Percentiles rank a stretch among this genome's conserved stretches.
Conservation (phyloP, 2,113 vertebrate genomes). For the Mungos mungo region DNA sequence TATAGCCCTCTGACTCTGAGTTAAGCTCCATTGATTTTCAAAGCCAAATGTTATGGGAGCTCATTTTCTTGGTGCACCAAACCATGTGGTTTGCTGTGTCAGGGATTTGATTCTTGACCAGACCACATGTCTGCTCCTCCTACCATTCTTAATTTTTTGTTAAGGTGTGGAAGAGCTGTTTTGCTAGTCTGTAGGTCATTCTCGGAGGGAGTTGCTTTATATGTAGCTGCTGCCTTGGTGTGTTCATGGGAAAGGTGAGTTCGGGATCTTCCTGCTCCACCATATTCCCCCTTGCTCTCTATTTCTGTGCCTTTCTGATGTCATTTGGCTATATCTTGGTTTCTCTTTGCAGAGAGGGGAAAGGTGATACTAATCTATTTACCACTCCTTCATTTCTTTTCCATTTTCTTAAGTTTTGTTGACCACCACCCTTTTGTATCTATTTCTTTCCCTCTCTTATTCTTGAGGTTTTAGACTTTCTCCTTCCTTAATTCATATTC, state of each 20-base stretch:
- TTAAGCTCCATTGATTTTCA: background rate
- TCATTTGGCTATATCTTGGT: background rate
- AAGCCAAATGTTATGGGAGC: background rate
- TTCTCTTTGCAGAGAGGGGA: background rate
- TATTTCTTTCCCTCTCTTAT: background rate
- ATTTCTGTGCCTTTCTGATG: background rate
- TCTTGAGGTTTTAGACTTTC: background rate
- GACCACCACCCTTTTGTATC: background rate
- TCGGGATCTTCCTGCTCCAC: background rate
- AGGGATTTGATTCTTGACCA: background rate
- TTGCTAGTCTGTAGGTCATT: background rate
- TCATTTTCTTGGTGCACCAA: background rate
- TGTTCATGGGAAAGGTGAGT: background rate
- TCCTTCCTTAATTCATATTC: background rate
- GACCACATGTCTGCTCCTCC: background rate
- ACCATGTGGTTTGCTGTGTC: background rate
- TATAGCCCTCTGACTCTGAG: background rate
- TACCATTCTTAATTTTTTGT: background rate
- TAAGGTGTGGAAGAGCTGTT: background rate
- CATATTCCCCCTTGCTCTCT: background rate
- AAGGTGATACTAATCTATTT: background rate
- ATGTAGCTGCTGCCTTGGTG: background rate
- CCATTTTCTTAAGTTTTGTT: background rate
- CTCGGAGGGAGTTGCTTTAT: background rate
- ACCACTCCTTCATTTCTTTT: background rate